phyloP scores from a whole-genome alignment of 2,113 vertebrate species.

The Corapipo altera region DNA sequence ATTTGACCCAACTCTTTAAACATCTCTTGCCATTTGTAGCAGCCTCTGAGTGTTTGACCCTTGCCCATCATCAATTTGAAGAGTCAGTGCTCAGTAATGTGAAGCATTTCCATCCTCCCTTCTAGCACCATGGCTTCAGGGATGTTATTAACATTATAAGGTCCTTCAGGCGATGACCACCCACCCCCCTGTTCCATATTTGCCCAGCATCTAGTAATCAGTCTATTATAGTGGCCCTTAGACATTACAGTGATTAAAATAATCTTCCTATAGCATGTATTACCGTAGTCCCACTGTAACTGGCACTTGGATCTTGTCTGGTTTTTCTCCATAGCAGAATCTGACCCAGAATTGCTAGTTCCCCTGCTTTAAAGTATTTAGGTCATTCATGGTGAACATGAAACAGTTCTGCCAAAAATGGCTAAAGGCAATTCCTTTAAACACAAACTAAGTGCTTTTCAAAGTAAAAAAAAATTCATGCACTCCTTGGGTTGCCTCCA shows the following conservation, averaged over 20 bases:
- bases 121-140: background rate
- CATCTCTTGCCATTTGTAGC: background rate
- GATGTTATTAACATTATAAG: background rate
- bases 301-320: background rate
- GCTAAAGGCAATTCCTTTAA: background rate
- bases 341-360: background rate
- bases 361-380: background rate
- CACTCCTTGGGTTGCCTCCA: background rate
- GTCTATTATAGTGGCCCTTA: background rate
- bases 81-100: background rate
- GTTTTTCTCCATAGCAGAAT: background rate
- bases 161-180: background rate
- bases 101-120: background rate
- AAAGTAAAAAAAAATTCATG: rapidly evolving
- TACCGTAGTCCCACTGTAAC: background rate
- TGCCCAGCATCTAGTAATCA: background rate
- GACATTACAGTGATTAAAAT: background rate
- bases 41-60: background rate
- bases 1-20: background rate
- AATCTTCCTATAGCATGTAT: background rate
- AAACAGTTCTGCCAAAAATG: background rate
- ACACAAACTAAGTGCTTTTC: background rate
- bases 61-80: background rate
- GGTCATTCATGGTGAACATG: background rate
- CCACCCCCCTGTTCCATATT: background rate